These are phyloP conservation scores for Anguilla japonica DNA, from an alignment of 2,113 vertebrate species.

Conservation along the genomic window DNA sequence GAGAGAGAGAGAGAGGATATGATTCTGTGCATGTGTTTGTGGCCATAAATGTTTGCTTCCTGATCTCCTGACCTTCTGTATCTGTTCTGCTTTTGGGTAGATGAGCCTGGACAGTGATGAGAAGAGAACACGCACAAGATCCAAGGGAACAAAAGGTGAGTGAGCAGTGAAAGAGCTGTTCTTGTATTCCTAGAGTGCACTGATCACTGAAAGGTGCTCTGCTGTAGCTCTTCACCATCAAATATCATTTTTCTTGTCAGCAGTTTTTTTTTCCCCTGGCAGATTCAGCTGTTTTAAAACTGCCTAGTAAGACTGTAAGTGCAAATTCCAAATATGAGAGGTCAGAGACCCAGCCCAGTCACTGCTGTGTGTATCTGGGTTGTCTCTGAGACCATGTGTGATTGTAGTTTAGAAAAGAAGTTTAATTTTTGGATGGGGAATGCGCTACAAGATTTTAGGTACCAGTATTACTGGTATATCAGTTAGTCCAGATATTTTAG, in stretches of 20 bases:
- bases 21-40: not conserved
- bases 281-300: conserved; percentile 35
- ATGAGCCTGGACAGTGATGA: conserved; percentile 92
- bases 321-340: conserved; percentile 10
- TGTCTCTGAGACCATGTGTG: no score
- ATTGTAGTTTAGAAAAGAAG: not conserved
- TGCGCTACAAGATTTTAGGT: not conserved
- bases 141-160: conserved; percentile 92
- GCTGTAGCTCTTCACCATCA: conserved; percentile 18
- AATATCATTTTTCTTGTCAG: conserved; percentile 34
- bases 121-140: conserved; percentile 87
- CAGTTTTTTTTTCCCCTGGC: conserved; percentile 24
- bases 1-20: not conserved
- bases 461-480: not conserved
- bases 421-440: not conserved
- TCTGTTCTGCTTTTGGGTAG: conserved; percentile 64
- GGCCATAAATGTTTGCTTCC: not conserved
- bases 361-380: not conserved
- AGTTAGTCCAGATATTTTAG: not conserved
- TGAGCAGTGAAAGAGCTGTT: not conserved
- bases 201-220: conserved; percentile 19
- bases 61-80: not conserved
- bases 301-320: not conserved
- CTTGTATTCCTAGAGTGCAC: not conserved
- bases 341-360: not conserved